A percentile compares a stretch with the other conserved stretches of the same genome.
phyloP scores from a whole-genome alignment of 2,113 vertebrate genomes.

The Epinephelus cyanopodus region DNA sequence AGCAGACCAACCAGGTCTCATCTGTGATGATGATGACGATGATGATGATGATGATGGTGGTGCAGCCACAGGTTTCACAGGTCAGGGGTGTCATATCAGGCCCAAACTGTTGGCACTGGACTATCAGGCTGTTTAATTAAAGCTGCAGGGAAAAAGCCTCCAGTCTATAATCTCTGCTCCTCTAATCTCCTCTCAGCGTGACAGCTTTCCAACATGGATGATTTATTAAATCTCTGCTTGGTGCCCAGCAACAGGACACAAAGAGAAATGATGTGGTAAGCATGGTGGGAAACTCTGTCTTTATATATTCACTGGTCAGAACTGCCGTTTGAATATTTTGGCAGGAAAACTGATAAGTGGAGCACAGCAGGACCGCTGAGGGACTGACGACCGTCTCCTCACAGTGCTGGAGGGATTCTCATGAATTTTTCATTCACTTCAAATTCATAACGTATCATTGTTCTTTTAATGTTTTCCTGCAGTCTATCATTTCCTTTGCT shows the following conservation, averaged over 20 bases:
- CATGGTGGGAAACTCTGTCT: slow-evolving; percentile 41
- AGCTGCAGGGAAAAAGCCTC: slow-evolving; percentile 33
- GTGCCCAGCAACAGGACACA: slow-evolving; percentile 56
- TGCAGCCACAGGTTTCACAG: background rate
- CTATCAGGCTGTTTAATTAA: slow-evolving; percentile 71
- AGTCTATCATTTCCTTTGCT: background rate
- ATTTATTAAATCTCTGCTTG: slow-evolving; percentile 71
- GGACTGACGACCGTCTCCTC: background rate
- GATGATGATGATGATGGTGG: background rate
- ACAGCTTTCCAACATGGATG: slow-evolving; percentile 64
- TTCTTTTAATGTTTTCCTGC: background rate
- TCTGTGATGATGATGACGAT: too few relatives aligned
- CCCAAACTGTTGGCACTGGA: slow-evolving; percentile 35
- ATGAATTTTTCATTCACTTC: background rate
- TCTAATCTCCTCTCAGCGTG: slow-evolving; percentile 71
- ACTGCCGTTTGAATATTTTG: slow-evolving; percentile 22
- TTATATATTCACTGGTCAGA: background rate
- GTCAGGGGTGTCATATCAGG: slow-evolving; percentile 26
- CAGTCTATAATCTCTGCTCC: slow-evolving; percentile 53
- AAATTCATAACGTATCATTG: background rate
- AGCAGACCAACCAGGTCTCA: background rate
- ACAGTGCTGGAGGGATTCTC: background rate
- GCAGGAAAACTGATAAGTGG: background rate
- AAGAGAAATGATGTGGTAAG: slow-evolving; percentile 47
- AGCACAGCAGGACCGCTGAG: background rate